These are phyloP conservation scores for Dyspetes luteomarginatus DNA, from an alignment of 2,888 invertebrate species.

Conservation along the genomic window DNA sequence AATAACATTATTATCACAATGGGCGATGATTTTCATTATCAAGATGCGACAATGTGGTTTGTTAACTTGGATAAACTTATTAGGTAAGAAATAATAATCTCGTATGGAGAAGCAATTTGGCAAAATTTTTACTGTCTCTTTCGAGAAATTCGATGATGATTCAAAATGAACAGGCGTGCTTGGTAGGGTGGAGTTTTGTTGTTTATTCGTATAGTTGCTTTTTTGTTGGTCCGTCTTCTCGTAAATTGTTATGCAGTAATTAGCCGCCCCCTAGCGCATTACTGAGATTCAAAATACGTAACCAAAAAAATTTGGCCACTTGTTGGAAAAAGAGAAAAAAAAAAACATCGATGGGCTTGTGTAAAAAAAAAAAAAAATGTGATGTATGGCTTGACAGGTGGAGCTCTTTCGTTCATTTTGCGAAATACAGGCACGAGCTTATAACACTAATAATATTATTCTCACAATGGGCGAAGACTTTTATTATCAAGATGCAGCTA, in stretches of 20 bases:
- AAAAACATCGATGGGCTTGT: background rate
- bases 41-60: conserved; percentile 91
- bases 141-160: no score
- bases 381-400: conserved; percentile 83
- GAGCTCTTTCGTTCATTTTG: conserved; percentile 85
- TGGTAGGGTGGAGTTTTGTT: no score
- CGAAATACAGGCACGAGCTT: conserved; percentile 84
- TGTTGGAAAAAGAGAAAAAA: background rate
- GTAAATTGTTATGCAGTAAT: no score
- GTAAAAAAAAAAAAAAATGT: background rate
- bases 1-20: conserved; percentile 94
- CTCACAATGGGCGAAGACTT: conserved; percentile 98
- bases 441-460: conserved; percentile 90
- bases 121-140: no score
- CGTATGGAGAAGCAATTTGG: no score
- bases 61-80: conserved; percentile 95
- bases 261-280: conserved; percentile 35
- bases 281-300: conserved; percentile 63
- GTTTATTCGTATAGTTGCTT: no score
- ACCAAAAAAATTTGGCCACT: background rate
- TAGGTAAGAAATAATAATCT: conserved; percentile 87
- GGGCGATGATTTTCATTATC: conserved; percentile 97
- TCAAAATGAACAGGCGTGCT: no score
- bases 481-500: conserved; percentile 90
- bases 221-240: no score